Percentiles rank a stretch among this genome's conserved stretches.
Conservation (phyloP, 2,113 vertebrate species). For the Sigmodon hispidus region DNA sequence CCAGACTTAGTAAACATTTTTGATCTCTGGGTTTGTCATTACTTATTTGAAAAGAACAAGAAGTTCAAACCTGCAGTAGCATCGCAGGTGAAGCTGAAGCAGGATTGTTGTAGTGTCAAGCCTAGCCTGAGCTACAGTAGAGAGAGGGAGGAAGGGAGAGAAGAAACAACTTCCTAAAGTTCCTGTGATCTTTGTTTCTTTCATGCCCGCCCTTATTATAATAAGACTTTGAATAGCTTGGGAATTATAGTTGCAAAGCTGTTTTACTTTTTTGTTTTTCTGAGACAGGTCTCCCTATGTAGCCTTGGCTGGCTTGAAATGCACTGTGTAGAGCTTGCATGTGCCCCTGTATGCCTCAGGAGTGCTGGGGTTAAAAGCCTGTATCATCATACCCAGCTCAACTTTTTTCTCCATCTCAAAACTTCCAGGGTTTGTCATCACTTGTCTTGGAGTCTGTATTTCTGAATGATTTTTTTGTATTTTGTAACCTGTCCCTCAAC, state of each 20-base stretch:
- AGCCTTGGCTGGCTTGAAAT: not conserved
- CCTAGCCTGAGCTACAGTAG: not conserved
- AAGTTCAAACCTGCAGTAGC: not conserved
- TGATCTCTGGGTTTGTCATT: not conserved
- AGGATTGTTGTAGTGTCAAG: not conserved
- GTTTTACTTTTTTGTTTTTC: not conserved
- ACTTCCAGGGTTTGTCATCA: not conserved
- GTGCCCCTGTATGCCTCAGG: too few relatives aligned
- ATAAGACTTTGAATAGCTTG: not conserved
- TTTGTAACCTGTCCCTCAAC: not conserved
- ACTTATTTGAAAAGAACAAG: constrained; percentile 15
- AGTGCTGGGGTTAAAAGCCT: not conserved
- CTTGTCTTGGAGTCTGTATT: not conserved
- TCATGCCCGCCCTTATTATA: not conserved
- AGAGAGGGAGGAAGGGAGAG: not conserved
- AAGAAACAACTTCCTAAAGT: not conserved
- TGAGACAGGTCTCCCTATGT: not conserved
- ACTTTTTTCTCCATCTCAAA: not conserved
- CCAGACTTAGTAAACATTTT: not conserved
- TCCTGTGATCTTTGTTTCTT: not conserved
- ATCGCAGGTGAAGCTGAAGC: not conserved
- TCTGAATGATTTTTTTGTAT: not conserved
- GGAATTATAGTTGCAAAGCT: not conserved
- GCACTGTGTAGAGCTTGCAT: not conserved
- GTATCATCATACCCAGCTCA: not conserved